Conservation (phyloP, 2,113 vertebrate genomes). For the Ptilonorhynchus violaceus region DNA sequence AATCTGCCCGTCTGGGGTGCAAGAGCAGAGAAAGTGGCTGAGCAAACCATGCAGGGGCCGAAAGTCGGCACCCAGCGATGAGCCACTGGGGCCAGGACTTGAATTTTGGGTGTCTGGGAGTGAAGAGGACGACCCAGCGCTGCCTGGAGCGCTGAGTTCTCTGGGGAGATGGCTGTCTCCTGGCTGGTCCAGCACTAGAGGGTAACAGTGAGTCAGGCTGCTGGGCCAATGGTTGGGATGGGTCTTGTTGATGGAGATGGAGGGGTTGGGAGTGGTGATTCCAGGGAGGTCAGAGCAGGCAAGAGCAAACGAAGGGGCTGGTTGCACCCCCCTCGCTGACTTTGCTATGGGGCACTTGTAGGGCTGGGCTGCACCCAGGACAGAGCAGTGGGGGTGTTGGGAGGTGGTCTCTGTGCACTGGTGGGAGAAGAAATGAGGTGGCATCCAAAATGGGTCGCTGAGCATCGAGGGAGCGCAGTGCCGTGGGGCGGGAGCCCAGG, state of each 20-base stretch:
- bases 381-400: background rate
- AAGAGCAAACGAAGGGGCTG: background rate
- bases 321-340: rapidly evolving
- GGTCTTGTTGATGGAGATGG: background rate
- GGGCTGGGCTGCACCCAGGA: background rate
- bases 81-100: background rate
- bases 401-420: background rate
- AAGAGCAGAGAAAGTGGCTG: background rate
- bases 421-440: background rate
- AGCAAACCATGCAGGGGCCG: background rate
- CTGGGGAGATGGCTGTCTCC: background rate
- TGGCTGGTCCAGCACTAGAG: slow-evolving; percentile 15
- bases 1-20: rapidly evolving
- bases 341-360: background rate
- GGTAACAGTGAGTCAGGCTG: slow-evolving; percentile 46
- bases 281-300: background rate
- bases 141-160: background rate
- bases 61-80: background rate
- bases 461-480: rapidly evolving
- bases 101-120: background rate
- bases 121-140: background rate
- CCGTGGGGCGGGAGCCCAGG: rapidly evolving
- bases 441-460: rapidly evolving
- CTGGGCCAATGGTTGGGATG: background rate
- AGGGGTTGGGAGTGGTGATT: background rate